These are phyloP conservation scores for Ericerus pela DNA, from an alignment of 1,140 invertebrate species.

Conservation along the genomic window DNA sequence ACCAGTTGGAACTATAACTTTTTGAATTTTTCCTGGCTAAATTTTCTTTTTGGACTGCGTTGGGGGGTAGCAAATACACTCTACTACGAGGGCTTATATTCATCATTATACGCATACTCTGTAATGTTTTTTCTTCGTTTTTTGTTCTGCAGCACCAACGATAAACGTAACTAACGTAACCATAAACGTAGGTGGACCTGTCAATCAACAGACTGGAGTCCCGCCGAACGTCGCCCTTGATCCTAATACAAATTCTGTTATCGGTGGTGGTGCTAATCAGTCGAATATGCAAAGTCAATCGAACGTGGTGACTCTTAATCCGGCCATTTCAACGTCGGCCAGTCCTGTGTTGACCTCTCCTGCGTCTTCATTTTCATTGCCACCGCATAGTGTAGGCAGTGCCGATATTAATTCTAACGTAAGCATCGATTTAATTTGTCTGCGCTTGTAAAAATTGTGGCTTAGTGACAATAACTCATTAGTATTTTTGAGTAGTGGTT, in stretches of 20 bases:
- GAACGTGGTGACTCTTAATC: neutral
- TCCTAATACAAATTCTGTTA: neutral
- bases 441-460: too few relatives aligned
- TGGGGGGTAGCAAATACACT: too few relatives aligned
- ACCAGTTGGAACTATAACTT: too few relatives aligned
- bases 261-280: neutral
- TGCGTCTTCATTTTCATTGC: neutral
- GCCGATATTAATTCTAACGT: slow-evolving; percentile 2
- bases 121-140: too few relatives aligned
- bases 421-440: neutral
- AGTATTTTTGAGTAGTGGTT: too few relatives aligned
- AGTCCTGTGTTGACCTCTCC: neutral
- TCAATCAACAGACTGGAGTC: neutral
- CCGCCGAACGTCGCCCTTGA: neutral
- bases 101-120: too few relatives aligned
- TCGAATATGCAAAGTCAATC: neutral
- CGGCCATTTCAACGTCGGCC: neutral
- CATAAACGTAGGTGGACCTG: neutral
- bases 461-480: too few relatives aligned
- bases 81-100: too few relatives aligned
- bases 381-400: neutral
- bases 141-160: too few relatives aligned
- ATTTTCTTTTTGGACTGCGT: too few relatives aligned
- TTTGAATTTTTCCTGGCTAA: too few relatives aligned
- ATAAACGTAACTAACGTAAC: too few relatives aligned